These are phyloP conservation scores for Synanthedon myopaeformis DNA, from an alignment of 2,888 invertebrate genomes.

Conservation along the genomic window DNA sequence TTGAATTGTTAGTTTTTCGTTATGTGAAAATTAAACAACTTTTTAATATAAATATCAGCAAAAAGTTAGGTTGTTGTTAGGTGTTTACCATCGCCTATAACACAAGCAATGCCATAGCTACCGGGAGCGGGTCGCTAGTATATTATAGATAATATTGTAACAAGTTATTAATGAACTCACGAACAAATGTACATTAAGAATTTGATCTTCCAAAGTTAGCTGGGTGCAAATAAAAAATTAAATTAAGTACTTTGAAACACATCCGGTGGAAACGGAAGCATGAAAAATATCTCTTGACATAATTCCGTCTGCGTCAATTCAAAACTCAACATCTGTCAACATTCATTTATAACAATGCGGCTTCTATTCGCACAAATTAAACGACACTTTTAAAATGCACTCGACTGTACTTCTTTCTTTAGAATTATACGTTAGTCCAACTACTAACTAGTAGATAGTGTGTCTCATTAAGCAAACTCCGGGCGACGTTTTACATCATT, in stretches of 20 bases:
- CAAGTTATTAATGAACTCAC: no score
- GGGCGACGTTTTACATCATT: constrained; percentile 55
- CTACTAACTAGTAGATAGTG: constrained; percentile 21
- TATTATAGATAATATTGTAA: no score
- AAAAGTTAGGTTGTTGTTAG: no score
- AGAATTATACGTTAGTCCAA: not conserved
- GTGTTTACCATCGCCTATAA: no score
- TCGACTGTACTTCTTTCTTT: not conserved
- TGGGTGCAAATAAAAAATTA: no score
- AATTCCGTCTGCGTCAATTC: not conserved
- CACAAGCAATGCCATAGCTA: no score
- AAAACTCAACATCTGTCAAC: not conserved
- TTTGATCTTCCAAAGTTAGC: no score
- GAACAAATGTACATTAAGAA: no score
- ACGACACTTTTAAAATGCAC: not conserved
- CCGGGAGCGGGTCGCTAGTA: no score
- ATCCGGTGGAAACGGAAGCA: not conserved
- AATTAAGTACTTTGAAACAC: not conserved
- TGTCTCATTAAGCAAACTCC: constrained; percentile 52
- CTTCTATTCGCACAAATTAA: not conserved
- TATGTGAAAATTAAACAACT: no score
- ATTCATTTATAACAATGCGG: not conserved
- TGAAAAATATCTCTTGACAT: not conserved
- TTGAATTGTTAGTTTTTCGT: no score
- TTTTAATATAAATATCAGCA: no score